Conservation (phyloP, 2,113 vertebrate species). For the Melanotaenia duboulayi region DNA sequence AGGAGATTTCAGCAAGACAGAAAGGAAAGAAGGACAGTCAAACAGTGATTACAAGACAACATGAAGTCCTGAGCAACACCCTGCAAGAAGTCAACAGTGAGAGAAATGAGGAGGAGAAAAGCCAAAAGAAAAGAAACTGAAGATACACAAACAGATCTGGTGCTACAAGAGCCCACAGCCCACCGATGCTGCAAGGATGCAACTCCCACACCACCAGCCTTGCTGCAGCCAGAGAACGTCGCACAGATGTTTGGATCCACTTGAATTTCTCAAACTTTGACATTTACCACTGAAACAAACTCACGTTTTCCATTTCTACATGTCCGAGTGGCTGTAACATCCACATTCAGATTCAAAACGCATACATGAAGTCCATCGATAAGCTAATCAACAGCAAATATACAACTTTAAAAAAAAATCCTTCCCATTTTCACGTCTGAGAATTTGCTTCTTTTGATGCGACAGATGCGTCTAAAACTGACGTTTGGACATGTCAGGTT, state of each 20-base stretch:
- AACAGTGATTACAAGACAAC: slow-evolving; percentile 84
- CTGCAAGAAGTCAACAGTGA: slow-evolving; percentile 85
- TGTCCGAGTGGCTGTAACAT: too few relatives aligned
- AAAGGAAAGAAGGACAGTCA: slow-evolving; percentile 56
- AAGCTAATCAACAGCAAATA: too few relatives aligned
- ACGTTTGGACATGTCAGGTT: too few relatives aligned
- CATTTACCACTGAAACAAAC: too few relatives aligned
- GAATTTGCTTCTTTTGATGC: too few relatives aligned
- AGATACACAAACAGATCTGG: slow-evolving; percentile 59
- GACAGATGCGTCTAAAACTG: too few relatives aligned
- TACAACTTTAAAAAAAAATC: too few relatives aligned
- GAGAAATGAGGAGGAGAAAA: slow-evolving; percentile 69
- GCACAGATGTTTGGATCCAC: neutral
- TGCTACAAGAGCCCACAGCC: slow-evolving; percentile 72
- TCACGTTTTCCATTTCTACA: too few relatives aligned
- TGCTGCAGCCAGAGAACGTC: slow-evolving; percentile 28
- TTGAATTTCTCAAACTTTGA: neutral
- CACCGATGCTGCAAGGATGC: slow-evolving; percentile 79
- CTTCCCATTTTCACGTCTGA: too few relatives aligned
- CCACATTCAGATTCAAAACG: too few relatives aligned
- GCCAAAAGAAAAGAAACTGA: slow-evolving; percentile 48
- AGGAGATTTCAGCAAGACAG: slow-evolving; percentile 59
- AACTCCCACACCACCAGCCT: slow-evolving; percentile 76
- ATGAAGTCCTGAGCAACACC: slow-evolving; percentile 88
- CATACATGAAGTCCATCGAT: too few relatives aligned